Evolutionary conservation across 2,113 vertebrate species (phyloP).

Genomic region (Pterocles gutturalis): DNA sequence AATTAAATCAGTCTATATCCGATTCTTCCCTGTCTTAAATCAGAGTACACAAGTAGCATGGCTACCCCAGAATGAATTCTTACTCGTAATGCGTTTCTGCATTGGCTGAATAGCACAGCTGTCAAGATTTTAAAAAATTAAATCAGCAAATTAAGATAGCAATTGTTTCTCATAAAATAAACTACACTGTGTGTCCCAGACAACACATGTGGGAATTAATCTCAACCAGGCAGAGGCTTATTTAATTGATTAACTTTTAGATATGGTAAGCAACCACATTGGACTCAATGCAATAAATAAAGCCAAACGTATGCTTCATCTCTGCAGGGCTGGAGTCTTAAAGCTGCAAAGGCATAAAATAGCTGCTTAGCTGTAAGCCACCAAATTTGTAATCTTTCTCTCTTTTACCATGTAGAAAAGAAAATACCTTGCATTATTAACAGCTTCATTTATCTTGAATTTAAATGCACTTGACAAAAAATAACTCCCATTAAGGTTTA

Average conservation of each 20-base stretch:
- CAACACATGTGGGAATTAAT: conserved; percentile 11
- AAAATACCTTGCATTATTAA: conserved; percentile 1
- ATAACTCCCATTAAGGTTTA: background rate
- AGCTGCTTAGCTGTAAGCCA: background rate
- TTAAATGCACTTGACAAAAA: background rate
- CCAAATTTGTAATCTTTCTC: background rate
- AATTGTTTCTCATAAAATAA: conserved; percentile 40
- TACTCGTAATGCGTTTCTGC: background rate
- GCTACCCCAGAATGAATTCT: background rate
- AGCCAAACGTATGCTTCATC: background rate
- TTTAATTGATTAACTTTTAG: conserved; percentile 40
- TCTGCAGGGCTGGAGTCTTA: background rate
- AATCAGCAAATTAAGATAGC: conserved; percentile 17
- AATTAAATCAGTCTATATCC: background rate
- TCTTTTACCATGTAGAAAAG: background rate
- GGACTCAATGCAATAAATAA: background rate
- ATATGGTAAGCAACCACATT: background rate
- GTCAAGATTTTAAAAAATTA: conserved; percentile 23
- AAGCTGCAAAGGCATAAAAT: conserved; percentile 22
- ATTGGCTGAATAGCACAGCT: background rate
- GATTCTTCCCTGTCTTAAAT: background rate
- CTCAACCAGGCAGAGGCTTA: conserved; percentile 18
- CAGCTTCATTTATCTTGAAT: background rate
- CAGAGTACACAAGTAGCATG: background rate
- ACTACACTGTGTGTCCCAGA: background rate